phyloP scores from a whole-genome alignment of 2,113 vertebrate species.

The Heterotilapia buettikoferi region DNA sequence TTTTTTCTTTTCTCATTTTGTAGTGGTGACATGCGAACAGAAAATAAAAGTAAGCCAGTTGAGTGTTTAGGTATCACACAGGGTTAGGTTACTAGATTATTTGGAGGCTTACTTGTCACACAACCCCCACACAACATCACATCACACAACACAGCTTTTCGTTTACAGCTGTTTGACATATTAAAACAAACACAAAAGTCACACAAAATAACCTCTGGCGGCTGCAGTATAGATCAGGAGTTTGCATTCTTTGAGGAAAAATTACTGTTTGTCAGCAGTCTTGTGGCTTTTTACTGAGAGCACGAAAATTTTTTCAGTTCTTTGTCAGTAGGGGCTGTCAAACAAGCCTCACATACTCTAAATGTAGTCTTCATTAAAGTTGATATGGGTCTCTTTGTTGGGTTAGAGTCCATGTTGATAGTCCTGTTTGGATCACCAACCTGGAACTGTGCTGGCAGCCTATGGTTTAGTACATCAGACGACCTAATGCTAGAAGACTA shows the following conservation, averaged over 20 bases:
- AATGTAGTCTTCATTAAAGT: neutral
- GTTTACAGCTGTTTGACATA: neutral
- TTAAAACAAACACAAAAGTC: neutral
- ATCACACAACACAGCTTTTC: neutral
- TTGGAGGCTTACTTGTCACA: neutral
- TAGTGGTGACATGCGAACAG: neutral
- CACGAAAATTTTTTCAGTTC: neutral
- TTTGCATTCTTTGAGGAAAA: neutral
- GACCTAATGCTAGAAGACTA: neutral
- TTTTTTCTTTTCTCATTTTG: accelerated
- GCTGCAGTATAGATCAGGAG: neutral
- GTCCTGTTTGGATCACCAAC: neutral
- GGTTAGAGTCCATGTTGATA: neutral
- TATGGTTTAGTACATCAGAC: neutral
- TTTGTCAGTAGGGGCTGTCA: neutral
- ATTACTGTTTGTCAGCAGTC: neutral
- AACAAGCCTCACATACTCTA: neutral
- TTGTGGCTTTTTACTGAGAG: neutral
- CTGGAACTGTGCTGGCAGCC: neutral
- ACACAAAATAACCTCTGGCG: neutral
- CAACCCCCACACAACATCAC: neutral
- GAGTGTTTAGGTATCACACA: neutral
- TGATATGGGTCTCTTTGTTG: neutral
- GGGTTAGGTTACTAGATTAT: neutral
- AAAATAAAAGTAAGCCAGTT: neutral